phyloP scores from a whole-genome alignment of 2,888 invertebrate genomes.

The Dilophus febrilis region DNA sequence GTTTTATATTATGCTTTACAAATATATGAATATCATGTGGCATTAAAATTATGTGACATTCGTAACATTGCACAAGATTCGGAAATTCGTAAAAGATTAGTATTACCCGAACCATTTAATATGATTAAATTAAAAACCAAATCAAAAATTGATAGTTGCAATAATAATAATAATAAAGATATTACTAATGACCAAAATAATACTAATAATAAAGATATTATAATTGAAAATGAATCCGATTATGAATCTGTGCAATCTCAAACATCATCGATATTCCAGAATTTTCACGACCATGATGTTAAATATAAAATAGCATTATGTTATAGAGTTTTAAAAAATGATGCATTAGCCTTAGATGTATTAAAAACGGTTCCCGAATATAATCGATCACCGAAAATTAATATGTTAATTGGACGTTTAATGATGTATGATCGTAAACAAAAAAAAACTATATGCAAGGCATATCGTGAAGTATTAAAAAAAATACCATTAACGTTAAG shows the following conservation, averaged over 20 bases:
- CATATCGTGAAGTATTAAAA: slow-evolving; percentile 62
- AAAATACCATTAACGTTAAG: slow-evolving; percentile 60
- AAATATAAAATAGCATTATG: slow-evolving; percentile 57
- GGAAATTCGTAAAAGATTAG: too few species aligned
- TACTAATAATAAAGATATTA: too few species aligned
- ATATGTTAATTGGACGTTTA: slow-evolving; percentile 59
- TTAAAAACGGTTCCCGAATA: slow-evolving; percentile 36
- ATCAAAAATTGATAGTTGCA: too few species aligned
- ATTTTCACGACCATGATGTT: slow-evolving; percentile 41
- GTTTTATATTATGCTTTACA: slow-evolving; percentile 44
- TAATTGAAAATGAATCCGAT: too few species aligned
- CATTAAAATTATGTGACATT: too few species aligned
- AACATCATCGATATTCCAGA: slow-evolving; percentile 17
- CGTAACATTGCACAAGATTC: too few species aligned
- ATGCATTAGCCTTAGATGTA: slow-evolving; percentile 34
- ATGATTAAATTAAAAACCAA: too few species aligned
- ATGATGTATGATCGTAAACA: slow-evolving; percentile 46
- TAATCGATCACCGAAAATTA: slow-evolving; percentile 51
- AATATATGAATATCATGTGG: too few species aligned
- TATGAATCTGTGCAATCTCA: slow-evolving; percentile 17
- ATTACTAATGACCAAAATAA: too few species aligned
- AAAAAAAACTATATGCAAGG: slow-evolving; percentile 45
- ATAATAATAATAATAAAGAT: too few species aligned
- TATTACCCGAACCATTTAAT: too few species aligned
- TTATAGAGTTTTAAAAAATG: slow-evolving; percentile 45